phyloP scores from a whole-genome alignment of 2,113 vertebrate genomes.

The Leptocoma aspasia region DNA sequence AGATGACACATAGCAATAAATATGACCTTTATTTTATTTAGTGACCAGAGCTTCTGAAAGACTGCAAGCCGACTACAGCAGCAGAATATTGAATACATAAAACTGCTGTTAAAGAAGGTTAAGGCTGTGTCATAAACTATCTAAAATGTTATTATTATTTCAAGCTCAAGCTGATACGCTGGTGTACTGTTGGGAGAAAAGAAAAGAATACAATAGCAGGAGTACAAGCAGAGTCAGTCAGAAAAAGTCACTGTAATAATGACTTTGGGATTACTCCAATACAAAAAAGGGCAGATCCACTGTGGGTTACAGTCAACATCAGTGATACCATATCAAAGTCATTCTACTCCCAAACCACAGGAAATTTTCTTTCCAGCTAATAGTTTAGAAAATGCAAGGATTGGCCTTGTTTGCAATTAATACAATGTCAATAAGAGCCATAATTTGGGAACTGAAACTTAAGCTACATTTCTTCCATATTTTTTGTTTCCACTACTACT shows the following conservation, averaged over 20 bases:
- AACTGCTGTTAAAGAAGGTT: constrained; percentile 51
- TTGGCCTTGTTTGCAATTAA: background rate
- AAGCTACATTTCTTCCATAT: background rate
- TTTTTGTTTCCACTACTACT: background rate
- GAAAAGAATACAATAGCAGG: background rate
- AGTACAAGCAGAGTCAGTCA: background rate
- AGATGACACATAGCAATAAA: constrained; percentile 45
- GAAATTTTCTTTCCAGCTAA: background rate
- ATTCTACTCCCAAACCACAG: background rate
- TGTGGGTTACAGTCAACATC: background rate
- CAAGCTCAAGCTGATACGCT: background rate
- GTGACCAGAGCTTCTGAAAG: constrained; percentile 35
- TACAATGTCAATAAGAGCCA: background rate
- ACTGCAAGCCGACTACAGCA: constrained; percentile 2
- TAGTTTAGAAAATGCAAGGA: background rate
- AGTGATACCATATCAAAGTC: background rate
- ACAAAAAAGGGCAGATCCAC: background rate
- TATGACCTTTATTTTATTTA: constrained; percentile 53
- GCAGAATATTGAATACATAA: constrained; percentile 24
- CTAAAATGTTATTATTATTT: constrained; percentile 55
- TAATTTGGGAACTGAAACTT: background rate
- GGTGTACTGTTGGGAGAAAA: background rate
- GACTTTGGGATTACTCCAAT: background rate
- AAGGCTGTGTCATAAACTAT: constrained; percentile 54
- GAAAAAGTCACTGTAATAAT: background rate